A percentile compares a stretch with the other conserved stretches of the same genome.
Conservation (phyloP, 2,888 invertebrate genomes). For the Drosophila anomalata region DNA sequence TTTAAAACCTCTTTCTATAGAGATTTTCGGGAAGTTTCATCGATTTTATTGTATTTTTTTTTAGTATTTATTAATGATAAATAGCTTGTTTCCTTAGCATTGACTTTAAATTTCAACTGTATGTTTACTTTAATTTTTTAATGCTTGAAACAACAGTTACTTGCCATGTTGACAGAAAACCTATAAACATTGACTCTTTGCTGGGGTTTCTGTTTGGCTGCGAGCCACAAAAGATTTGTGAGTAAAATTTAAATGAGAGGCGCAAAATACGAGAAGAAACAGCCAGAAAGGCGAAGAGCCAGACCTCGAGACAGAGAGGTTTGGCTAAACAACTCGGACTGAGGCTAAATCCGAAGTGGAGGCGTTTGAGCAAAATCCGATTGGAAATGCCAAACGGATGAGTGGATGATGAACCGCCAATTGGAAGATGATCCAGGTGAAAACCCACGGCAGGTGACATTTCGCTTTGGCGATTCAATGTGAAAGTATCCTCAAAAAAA, state of each 20-base stretch:
- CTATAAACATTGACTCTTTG: conserved; percentile 55
- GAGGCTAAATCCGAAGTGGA: conserved; percentile 38
- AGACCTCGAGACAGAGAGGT: conserved; percentile 43
- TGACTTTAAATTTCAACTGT: conserved; percentile 1
- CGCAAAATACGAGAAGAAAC: conserved; percentile 10
- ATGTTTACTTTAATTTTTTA: neutral
- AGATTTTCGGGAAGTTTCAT: neutral
- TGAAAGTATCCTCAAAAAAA: conserved; percentile 8
- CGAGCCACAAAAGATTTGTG: conserved; percentile 27
- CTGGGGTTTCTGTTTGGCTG: conserved; percentile 38
- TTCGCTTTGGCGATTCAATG: conserved; percentile 16
- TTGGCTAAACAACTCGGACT: conserved; percentile 19
- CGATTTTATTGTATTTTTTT: neutral
- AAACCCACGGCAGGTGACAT: conserved; percentile 36
- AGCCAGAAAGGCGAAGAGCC: conserved; percentile 13
- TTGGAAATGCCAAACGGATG: conserved; percentile 63
- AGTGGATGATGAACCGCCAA: conserved; percentile 20
- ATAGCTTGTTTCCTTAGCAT: neutral
- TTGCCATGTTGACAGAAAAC: conserved; percentile 34
- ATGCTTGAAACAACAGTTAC: conserved; percentile 50
- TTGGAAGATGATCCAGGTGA: conserved; percentile 27
- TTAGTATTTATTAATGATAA: neutral
- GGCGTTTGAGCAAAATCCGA: conserved; percentile 33
- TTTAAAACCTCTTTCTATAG: neutral
- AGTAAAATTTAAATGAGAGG: conserved; percentile 48